A percentile compares a stretch with the other conserved stretches of the same genome.
These are phyloP conservation scores for Formica exsecta DNA, from an alignment of 1,140 invertebrate genomes.

Conservation along the genomic window DNA sequence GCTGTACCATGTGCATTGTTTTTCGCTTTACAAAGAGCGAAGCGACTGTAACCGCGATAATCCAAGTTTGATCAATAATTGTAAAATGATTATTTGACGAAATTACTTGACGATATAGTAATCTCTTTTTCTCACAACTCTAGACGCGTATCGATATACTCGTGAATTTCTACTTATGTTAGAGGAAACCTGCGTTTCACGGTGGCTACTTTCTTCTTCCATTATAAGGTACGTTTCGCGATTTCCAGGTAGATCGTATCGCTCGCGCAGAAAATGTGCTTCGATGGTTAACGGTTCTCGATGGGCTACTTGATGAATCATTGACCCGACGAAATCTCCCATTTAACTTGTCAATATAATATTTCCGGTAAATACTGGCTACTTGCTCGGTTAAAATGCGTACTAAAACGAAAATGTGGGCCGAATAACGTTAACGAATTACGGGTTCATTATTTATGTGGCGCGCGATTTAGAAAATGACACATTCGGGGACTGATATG, in stretches of 20 bases:
- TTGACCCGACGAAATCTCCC: not conserved
- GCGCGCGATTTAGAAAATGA: not conserved
- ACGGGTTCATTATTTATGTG: not conserved
- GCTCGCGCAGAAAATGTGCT: constrained; percentile 1
- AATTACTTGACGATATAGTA: constrained; percentile 4
- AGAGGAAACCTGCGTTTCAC: constrained; percentile 70
- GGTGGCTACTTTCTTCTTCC: constrained; percentile 77
- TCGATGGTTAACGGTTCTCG: not conserved
- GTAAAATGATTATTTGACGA: constrained; percentile 5
- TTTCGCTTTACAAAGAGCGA: not conserved
- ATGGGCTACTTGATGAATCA: constrained; percentile 1
- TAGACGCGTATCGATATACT: constrained; percentile 56
- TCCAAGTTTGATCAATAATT: not conserved
- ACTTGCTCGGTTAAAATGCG: not conserved
- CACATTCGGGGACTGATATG: not conserved
- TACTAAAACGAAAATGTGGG: not conserved
- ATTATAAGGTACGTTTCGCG: constrained; percentile 34
- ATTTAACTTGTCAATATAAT: not conserved
- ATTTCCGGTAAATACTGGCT: not conserved
- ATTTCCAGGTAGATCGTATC: constrained; percentile 55
- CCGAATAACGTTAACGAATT: constrained; percentile 1
- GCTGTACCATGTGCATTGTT: too few species aligned
- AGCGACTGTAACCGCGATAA: not conserved
- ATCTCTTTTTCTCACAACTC: not conserved
- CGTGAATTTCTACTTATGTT: constrained; percentile 63